These are phyloP conservation scores for Hydriomena furcata DNA, from an alignment of 2,888 invertebrate genomes.

Conservation along the genomic window DNA sequence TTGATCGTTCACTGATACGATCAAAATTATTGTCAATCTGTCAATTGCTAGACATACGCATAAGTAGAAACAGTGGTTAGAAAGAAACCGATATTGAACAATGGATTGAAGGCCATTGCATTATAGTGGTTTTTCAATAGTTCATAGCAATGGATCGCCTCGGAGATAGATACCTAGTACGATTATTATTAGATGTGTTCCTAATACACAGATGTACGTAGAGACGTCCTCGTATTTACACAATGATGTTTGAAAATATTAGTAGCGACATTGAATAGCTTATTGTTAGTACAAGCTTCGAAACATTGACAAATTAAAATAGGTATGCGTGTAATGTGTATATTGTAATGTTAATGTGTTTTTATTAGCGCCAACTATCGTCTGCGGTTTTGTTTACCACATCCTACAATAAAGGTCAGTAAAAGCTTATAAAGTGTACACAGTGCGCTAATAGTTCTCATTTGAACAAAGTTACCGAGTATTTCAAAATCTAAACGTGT, in stretches of 20 bases:
- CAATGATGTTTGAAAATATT: conserved; percentile 21
- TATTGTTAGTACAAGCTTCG: conserved; percentile 39
- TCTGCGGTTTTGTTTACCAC: neutral
- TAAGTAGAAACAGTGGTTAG: too few species aligned
- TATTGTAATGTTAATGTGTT: conserved; percentile 22
- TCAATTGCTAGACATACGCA: too few species aligned
- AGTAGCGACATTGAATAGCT: conserved; percentile 42
- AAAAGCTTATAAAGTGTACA: conserved; percentile 31
- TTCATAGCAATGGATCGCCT: too few species aligned
- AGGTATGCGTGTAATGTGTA: conserved; percentile 27
- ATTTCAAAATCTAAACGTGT: conserved; percentile 23
- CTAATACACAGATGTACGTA: too few species aligned
- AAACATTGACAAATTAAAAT: conserved; percentile 44
- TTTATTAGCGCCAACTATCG: neutral
- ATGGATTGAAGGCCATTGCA: too few species aligned
- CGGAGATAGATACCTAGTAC: too few species aligned
- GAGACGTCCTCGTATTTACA: conserved; percentile 2
- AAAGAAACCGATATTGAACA: too few species aligned
- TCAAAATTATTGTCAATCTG: too few species aligned
- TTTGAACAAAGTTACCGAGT: conserved; percentile 10
- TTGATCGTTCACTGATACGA: too few species aligned
- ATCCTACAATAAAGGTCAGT: conserved; percentile 20
- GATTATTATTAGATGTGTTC: too few species aligned
- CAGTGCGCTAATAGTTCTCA: conserved; percentile 13
- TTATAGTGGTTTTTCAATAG: too few species aligned